A percentile compares a stretch with the other conserved stretches of the same genome.
These are phyloP conservation scores for Tachina grossa DNA, from an alignment of 2,888 invertebrate genomes.

Conservation along the genomic window DNA sequence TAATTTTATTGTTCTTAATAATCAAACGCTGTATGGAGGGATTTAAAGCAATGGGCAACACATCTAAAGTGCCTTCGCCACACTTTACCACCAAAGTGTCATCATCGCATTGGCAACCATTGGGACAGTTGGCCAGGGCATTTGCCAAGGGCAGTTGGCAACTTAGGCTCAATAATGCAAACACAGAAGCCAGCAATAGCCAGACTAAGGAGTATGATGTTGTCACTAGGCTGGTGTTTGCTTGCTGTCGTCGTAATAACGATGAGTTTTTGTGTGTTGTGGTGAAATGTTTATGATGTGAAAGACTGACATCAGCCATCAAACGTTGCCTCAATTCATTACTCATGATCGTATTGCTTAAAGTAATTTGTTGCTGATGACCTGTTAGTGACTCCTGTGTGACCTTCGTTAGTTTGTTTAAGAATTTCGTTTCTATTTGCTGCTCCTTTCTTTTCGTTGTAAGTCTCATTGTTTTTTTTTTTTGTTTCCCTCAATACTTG, in stretches of 20 bases:
- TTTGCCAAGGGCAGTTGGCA: constrained; percentile 71
- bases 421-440: constrained; percentile 34
- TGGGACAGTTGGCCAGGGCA: constrained; percentile 90
- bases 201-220: constrained; percentile 47
- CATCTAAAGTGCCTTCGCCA: constrained; percentile 92
- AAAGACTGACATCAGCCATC: not conserved
- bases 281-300: not conserved
- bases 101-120: constrained; percentile 94
- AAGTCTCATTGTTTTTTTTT: constrained; percentile 62
- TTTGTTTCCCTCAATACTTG: constrained; percentile 6
- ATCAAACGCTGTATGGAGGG: constrained; percentile 94
- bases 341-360: constrained; percentile 30
- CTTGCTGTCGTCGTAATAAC: not conserved
- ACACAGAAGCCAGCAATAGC: constrained; percentile 71
- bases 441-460: constrained; percentile 69
- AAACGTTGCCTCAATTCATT: constrained; percentile 59
- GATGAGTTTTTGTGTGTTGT: constrained; percentile 34
- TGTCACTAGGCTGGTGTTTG: constrained; percentile 2
- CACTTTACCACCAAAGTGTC: constrained; percentile 94
- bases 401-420: constrained; percentile 31
- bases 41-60: constrained; percentile 94
- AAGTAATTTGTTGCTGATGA: constrained; percentile 2
- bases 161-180: constrained; percentile 72
- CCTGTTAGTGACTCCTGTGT: constrained; percentile 2
- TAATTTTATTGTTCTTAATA: constrained; percentile 92